These are phyloP conservation scores for Macaria notata DNA, from an alignment of 2,888 invertebrate genomes.

Conservation along the genomic window DNA sequence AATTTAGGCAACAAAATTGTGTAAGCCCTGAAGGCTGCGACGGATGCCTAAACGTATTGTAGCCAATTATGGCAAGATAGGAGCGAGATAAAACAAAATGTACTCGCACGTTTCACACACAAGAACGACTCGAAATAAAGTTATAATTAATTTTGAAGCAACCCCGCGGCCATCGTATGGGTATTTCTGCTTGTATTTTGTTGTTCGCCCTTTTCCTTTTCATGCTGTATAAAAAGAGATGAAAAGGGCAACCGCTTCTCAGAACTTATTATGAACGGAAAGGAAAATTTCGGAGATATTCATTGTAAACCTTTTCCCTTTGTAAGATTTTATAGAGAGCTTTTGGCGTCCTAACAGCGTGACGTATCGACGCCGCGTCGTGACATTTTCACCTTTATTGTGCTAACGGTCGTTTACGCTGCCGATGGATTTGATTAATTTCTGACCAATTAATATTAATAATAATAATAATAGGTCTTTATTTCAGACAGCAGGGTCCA, in stretches of 20 bases:
- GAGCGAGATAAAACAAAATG: constrained; percentile 23
- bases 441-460: constrained; percentile 1
- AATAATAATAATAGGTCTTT: too few species aligned
- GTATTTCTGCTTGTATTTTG: constrained; percentile 41
- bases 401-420: constrained; percentile 1
- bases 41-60: too few species aligned
- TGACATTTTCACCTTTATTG: constrained; percentile 21
- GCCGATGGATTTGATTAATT: neutral
- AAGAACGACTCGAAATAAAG: constrained; percentile 30
- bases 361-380: constrained; percentile 28
- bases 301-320: constrained; percentile 44
- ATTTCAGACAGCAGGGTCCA: too few species aligned
- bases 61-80: neutral
- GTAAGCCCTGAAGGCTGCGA: too few species aligned
- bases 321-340: constrained; percentile 39
- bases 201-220: constrained; percentile 39
- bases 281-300: constrained; percentile 42
- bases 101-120: constrained; percentile 19
- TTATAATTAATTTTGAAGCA: constrained; percentile 39
- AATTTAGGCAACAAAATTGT: too few species aligned
- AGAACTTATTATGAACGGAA: constrained; percentile 40
- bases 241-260: constrained; percentile 39
- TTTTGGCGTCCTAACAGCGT: constrained; percentile 28
- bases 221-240: constrained; percentile 37
- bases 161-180: constrained; percentile 37